Percentiles rank a stretch among this genome's conserved stretches.
Evolutionary conservation across 2,888 invertebrate species (phyloP).

Genomic region (Litoditis marina): DNA sequence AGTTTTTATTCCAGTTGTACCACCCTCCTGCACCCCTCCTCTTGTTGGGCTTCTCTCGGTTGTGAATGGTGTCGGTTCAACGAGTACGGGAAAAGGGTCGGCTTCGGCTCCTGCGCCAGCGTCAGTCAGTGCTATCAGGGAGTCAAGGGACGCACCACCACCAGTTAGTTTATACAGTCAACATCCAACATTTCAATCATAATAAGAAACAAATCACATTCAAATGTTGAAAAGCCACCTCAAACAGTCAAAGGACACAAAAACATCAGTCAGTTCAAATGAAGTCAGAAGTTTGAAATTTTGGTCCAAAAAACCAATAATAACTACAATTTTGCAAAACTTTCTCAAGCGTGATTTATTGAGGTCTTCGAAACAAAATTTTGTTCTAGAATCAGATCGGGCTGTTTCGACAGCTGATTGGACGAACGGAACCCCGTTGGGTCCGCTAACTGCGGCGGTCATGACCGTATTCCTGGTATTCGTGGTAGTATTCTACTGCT

Average conservation of each 20-base stretch:
- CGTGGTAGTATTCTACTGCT: slow-evolving; percentile 12
- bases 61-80: slow-evolving; percentile 16
- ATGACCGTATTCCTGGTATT: slow-evolving; percentile 2
- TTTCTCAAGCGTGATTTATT: too few relatives aligned
- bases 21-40: slow-evolving; percentile 1
- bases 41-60: slow-evolving; percentile 16
- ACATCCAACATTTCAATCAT: background rate
- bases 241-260: too few relatives aligned
- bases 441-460: slow-evolving; percentile 11
- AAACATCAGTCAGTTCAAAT: too few relatives aligned
- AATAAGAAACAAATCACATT: too few relatives aligned
- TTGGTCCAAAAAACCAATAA: too few relatives aligned
- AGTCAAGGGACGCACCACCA: background rate
- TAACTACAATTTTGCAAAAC: too few relatives aligned
- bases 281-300: too few relatives aligned
- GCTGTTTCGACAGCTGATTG: slow-evolving; percentile 5
- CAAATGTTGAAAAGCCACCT: too few relatives aligned
- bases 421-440: slow-evolving; percentile 9
- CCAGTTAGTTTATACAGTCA: slow-evolving; percentile 4
- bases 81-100: background rate
- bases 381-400: background rate
- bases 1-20: slow-evolving; percentile 12
- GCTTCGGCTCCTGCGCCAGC: background rate
- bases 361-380: too few relatives aligned
- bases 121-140: slow-evolving; percentile 8